Evolutionary conservation across 2,113 vertebrate species (phyloP), one percentile per base, ranked within the genome.

Genomic region (Microcebus ravelobensis): DNA sequence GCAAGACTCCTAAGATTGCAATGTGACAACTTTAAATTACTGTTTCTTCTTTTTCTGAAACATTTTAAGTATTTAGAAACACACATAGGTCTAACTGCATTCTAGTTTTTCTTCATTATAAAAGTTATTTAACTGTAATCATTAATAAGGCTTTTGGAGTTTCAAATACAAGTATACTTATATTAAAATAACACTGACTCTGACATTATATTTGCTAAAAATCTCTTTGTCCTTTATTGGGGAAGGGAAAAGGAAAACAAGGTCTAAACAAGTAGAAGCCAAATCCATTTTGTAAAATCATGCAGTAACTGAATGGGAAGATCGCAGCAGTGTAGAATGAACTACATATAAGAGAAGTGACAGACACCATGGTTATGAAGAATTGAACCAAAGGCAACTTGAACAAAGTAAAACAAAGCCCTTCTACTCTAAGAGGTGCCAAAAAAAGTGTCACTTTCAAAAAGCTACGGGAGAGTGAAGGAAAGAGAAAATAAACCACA

Each of bases 1-100:
- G 36, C 59, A 82, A 81, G n/a, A 84, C 20, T 90, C 68, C 52
- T 34, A 14, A 82, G 68, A 86, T 67, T 82, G 39, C 52, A 96
- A 87, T 81, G 42, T 76, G 36, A 61, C 36, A 95, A 94, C 15
- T 91, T 94, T 48, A 85, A 42, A 80, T 92, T 48, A 95, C 79
- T 42, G 83, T 48, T 93, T 71, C 34, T 63, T 93, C 34, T 81
- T 68, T 87, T 84, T 34, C 50, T 88, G 27, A 57, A 59, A 77
- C 29, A 79, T 52, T 45, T 77, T 59, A 85, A 92, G 27, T 57
- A 77, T 21, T 93, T 85, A 80, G 87, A 96, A 85, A 93, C 34
- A 94, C 13, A 92, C 25, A 88, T 13, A 87, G 18, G 29, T 79
- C 42, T 93, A 88, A 79, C 2, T 52, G 48, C 89, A 91, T 86